These are phyloP conservation scores for Ormyrus labotus DNA, from an alignment of 2,888 invertebrate species.

Conservation along the genomic window DNA sequence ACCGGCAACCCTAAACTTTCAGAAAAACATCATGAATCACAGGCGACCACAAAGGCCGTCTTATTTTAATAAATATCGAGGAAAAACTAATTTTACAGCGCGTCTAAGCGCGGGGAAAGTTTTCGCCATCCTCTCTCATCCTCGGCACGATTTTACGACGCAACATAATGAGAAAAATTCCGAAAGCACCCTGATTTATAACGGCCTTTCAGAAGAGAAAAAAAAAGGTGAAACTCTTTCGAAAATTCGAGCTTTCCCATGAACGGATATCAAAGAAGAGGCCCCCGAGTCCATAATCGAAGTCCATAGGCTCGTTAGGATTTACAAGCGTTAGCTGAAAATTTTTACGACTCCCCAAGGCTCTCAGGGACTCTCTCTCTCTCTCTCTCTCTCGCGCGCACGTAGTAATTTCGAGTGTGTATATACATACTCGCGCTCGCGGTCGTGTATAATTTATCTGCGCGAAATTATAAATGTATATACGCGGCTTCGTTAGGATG, in stretches of 20 bases:
- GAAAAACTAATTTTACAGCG: constrained; percentile 34
- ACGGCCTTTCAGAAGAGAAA: not conserved
- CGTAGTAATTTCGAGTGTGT: constrained; percentile 33
- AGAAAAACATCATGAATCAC: too few relatives aligned
- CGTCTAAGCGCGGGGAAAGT: not conserved
- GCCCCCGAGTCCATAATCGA: constrained; percentile 44
- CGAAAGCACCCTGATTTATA: not conserved
- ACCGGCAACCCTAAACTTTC: too few relatives aligned
- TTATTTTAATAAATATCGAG: not conserved
- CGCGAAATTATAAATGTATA: not conserved
- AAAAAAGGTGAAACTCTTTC: constrained; percentile 8
- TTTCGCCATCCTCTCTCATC: constrained; percentile 1
- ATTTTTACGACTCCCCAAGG: constrained; percentile 32
- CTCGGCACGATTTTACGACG: not conserved
- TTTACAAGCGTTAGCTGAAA: constrained; percentile 38
- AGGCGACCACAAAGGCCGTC: too few relatives aligned
- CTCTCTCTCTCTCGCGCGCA: not conserved
- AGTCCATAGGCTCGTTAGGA: constrained; percentile 44
- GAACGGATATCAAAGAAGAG: not conserved
- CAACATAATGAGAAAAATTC: not conserved
- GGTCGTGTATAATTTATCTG: constrained; percentile 6
- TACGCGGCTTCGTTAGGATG: constrained; percentile 31
- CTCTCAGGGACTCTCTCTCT: not conserved
- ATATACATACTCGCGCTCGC: constrained; percentile 21
- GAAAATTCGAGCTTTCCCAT: constrained; percentile 5